These are phyloP conservation scores for Babylonia areolata DNA, from an alignment of 1,140 invertebrate genomes.

Conservation along the genomic window DNA sequence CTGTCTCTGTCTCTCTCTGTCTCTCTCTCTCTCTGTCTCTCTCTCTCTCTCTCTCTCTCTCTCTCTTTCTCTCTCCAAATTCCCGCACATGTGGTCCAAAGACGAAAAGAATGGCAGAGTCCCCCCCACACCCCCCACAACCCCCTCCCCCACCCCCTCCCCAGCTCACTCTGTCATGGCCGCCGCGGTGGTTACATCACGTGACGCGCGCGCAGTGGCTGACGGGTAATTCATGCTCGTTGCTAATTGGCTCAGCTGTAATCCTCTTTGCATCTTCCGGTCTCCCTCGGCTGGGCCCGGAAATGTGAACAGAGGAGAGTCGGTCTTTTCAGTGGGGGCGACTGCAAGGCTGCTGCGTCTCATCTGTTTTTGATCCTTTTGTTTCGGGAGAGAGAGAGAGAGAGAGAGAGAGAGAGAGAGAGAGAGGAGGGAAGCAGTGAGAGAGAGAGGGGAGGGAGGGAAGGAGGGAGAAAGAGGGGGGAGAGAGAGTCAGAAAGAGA, in stretches of 20 bases:
- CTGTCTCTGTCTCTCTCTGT: neutral
- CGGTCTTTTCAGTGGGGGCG: neutral
- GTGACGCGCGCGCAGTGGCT: slow-evolving; percentile 12
- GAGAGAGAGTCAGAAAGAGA: neutral
- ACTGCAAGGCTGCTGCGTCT: neutral
- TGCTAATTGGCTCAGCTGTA: slow-evolving; percentile 30
- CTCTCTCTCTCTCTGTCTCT: neutral
- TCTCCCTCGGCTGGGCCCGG: neutral
- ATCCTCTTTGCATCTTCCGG: slow-evolving; percentile 28
- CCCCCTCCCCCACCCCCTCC: no score
- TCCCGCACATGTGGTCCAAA: neutral
- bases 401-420: no score
- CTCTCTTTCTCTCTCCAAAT: neutral
- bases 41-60: neutral
- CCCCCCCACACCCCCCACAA: neutral
- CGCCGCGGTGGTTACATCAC: slow-evolving; percentile 11
- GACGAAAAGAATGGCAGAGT: neutral
- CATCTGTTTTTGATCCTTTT: neutral
- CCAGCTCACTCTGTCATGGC: neutral
- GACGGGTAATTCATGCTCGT: slow-evolving; percentile 8
- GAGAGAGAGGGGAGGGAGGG: neutral
- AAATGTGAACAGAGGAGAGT: neutral
- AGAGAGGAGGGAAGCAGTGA: neutral
- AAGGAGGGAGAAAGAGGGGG: neutral
- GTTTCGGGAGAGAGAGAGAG: neutral